Conservation (phyloP, 2,797 vertebrate species). For the Chromis chromis region DNA sequence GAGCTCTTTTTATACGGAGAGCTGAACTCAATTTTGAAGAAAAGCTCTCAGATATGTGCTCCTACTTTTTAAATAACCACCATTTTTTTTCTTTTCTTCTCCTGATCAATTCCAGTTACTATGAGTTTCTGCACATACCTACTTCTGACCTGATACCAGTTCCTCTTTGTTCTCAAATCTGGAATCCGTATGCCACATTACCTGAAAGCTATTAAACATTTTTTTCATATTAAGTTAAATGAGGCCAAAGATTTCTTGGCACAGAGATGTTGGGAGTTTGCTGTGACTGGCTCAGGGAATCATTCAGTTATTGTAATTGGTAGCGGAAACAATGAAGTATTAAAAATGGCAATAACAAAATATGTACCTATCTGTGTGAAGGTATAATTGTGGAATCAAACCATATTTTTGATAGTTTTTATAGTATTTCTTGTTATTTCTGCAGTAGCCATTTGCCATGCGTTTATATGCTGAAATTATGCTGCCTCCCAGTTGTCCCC, state of each 20-base stretch:
- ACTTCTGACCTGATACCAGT: not conserved
- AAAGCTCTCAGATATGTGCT: not conserved
- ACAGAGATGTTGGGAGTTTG: not conserved
- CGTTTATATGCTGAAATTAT: not conserved
- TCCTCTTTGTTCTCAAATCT: not conserved
- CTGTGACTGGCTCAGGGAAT: too few species aligned
- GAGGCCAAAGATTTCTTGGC: not conserved
- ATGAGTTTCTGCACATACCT: not conserved
- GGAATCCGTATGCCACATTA: not conserved
- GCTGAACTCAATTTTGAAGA: conserved; percentile 21
- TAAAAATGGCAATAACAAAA: not conserved
- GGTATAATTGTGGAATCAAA: not conserved
- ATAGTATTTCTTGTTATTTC: not conserved
- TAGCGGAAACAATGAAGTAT: not conserved
- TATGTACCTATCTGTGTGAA: not conserved
- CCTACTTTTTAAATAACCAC: not conserved
- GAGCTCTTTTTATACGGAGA: conserved; percentile 10
- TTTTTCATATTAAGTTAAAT: not conserved
- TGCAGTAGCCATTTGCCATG: not conserved
- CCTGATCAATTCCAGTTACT: not conserved
- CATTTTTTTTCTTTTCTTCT: not conserved
- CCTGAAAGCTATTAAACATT: not conserved
- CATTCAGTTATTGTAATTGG: too few species aligned
- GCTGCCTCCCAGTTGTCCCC: not conserved
- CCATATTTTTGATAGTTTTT: not conserved